Percentiles rank a stretch among this genome's conserved stretches.
These are phyloP conservation scores for Recurvirostra avosetta DNA, from an alignment of 2,113 vertebrate genomes.

Conservation along the genomic window DNA sequence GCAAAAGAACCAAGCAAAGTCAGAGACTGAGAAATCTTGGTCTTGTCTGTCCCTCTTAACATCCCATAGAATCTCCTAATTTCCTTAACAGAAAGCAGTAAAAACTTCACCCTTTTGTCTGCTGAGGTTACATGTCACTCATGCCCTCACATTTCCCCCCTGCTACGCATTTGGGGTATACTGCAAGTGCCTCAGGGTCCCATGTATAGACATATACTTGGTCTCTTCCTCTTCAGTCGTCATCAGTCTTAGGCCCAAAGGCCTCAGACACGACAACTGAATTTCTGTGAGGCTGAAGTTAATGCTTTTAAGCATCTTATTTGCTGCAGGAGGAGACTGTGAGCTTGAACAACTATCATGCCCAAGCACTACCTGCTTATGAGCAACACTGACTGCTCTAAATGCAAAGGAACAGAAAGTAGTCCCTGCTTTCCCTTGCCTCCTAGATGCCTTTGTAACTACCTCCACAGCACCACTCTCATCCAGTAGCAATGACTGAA, in stretches of 20 bases:
- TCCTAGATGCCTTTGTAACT: not conserved
- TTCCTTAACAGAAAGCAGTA: not conserved
- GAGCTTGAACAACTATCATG: not conserved
- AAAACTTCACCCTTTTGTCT: not conserved
- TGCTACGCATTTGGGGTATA: accelerated
- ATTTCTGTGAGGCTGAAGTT: not conserved
- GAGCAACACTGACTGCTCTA: not conserved
- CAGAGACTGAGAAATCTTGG: not conserved
- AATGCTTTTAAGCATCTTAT: not conserved
- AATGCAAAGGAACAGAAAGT: not conserved
- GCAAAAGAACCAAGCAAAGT: not conserved
- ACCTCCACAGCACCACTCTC: not conserved
- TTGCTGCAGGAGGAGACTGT: not conserved
- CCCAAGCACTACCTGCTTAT: not conserved
- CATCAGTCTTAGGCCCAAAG: not conserved
- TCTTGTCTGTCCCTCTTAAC: not conserved
- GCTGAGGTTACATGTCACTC: not conserved
- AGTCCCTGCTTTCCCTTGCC: not conserved
- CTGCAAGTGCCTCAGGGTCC: not conserved
- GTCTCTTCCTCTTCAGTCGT: not conserved
- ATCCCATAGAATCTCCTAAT: not conserved
- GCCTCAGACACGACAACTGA: accelerated
- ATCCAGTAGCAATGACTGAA: not conserved
- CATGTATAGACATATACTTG: not conserved
- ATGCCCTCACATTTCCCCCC: too few species aligned